Evolutionary conservation across 2,113 vertebrate genomes (phyloP), one percentile per base, ranked within the genome.

Genomic region (Nanorana parkeri): DNA sequence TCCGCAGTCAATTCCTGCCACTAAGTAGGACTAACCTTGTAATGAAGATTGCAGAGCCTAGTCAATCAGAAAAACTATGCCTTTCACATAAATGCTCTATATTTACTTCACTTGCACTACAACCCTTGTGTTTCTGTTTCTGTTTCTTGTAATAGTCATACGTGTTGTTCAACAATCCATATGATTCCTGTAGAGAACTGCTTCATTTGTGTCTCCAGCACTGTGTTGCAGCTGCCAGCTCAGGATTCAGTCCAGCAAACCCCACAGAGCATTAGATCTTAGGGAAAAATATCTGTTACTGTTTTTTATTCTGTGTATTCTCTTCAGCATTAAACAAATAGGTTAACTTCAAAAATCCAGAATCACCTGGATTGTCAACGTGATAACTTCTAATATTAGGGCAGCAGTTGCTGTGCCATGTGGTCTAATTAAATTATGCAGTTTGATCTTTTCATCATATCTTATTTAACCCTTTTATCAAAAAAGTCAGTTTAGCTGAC

Each of bases 401-500:
- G 16, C 16, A 63, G 26, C 20, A 60, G 23, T 47, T 71, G 73
- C 66, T 51, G 13, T 20, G 24, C 64, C 32, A 47, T 36, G 23
- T 47, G 56, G 54, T 47, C 32, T 67, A 83, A 74, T 67, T 67
- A 64, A 26, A 23, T 76, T n/a, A 84, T 6, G 0, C 3, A 4
- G 11, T 78, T 83, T 80, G 17, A 77, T 60, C 36, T 78, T 36
- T 77, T 75, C 17, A 28, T 23, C 58, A 61, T 5, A 16, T 24
- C 54, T 36, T 60, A 17, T 28, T 24, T 60, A 61, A 23, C 3
- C 3, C 24, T 1, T 19, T 41, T 64, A 64, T 78, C 56, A 76
- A 15, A 64, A n/a, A 64, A 77, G 61, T 54, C 75, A 78, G 55
- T 78, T 78, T 66, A 78, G 76, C 61, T 78, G 76, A 54, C 76